Evolutionary conservation across 2,797 vertebrate genomes (phyloP), one percentile per base, ranked within the genome.

Genomic region (Poeciliopsis turneri): DNA sequence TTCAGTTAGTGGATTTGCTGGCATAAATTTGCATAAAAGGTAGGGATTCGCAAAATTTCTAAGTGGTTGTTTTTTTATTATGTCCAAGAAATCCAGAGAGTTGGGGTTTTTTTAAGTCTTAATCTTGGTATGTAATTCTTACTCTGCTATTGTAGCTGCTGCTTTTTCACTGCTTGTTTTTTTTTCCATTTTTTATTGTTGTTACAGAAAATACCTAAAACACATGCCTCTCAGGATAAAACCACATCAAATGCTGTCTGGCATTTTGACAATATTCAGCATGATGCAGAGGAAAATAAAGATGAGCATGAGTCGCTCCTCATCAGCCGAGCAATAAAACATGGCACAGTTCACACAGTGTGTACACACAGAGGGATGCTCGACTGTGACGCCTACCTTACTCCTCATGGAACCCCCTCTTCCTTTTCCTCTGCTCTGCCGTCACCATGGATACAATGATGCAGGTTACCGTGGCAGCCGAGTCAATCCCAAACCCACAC

Each of bases 401-500:
- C 49, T 78, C 77, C 72, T 76, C 78, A 72, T 78, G 73, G 30
- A 47, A 18, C n/a, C 55, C 81, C 75, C 81, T 16, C 39, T 71
- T 30, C 71, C 45, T 46, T 47, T 69, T 81, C 36, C 79, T 72
- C 72, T 77, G 64, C 79, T 83, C 78, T 77, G 51, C 73, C 39
- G 70, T 94, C 86, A 69, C 92, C 79, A 94, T 94, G 92, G 94
- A 87, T 90, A 94, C 93, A 75, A 83, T 92, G 91, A 94, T 95
- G 93, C 92, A 88, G 87, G 91, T 94, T 93, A 92, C 90, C 82
- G 78, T 93, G 86, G 90, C 90, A 92, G 90, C 90, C 75, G 78
- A 90, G 82, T 87, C 72, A 85, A 57, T 75, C 85, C 47, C 77
- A 71, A 81, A 75, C 84, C 76, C 57, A 59, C 61, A 87, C 59